Base-by-base conservation (phyloP, 2,113 vertebrate species). In the Sardina pilchardus region DNA sequence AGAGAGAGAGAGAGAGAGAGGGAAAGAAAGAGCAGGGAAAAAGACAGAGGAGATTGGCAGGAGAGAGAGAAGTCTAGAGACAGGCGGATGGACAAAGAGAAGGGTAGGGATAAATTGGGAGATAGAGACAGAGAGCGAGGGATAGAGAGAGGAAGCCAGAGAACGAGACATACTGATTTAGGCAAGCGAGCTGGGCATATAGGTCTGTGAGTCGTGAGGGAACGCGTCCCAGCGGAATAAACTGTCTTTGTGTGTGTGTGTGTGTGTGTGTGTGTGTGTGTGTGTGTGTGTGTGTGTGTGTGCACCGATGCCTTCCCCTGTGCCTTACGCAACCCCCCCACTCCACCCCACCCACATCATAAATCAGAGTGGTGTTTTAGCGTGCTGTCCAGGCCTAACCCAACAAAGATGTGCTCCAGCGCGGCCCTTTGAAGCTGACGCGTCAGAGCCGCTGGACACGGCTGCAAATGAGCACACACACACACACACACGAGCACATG, bases 401-500 rank as follows among this genome's bases (percentile, higher is more conserved):
- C 89, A 80, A 90, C 82, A 90, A 91, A 91, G 89, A 90, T 91
- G 89, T 91, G 84, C 36, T 39, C 84, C 81, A 36, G 59, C 83
- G 87, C 86, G 83, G 30, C 80, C n/a, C 42, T 81, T 86, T 83
- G 80, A 86, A 85, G 63, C n/a, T 53, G 59, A 83, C 17, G 45
- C 48, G 39, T 82, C 30, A 39, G 71, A 21, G n/a, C 48, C 63
- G 47, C 59, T 86, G 59, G 42, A 81, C 26, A 30, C 82, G 67
- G 81, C 24, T 44, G n/a, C 67, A 86, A 81, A n/a, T 2, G 63
- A 71, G 63, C 63, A 71, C 26, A 34, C 63, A 34, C 63, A 14
- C n/a, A 71, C 63, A 71, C 63, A 71, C 63, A 71, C 63, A 71
- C 59, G 26, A 3, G 26, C 59, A 26, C 59, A 67, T 7, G n/a